Evolutionary conservation across 2,888 invertebrate species (phyloP).

Genomic region (Luperina nickerlii): DNA sequence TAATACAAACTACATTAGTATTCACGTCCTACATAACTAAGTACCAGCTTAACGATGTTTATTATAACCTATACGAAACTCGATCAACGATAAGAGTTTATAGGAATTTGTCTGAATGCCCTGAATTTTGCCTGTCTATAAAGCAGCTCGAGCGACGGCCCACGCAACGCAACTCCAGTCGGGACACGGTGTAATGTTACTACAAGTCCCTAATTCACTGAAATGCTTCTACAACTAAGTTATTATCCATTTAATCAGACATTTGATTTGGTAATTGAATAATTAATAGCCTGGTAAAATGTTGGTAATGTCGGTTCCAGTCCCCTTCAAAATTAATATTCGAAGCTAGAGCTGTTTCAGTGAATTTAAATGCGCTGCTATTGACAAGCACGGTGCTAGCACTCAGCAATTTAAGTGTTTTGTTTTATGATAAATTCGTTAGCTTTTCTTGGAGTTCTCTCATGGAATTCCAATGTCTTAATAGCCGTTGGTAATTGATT

Average conservation of each 20-base stretch:
- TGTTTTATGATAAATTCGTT: constrained; percentile 21
- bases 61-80: constrained; percentile 58
- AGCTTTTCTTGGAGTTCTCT: constrained; percentile 13
- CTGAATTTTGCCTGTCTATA: constrained; percentile 50
- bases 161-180: constrained; percentile 53
- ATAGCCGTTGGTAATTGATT: neutral
- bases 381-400: constrained; percentile 10
- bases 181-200: constrained; percentile 42
- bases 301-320: constrained; percentile 29
- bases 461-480: constrained; percentile 11
- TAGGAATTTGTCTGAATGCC: constrained; percentile 56
- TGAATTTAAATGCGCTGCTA: constrained; percentile 24
- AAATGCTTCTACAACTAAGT: constrained; percentile 37
- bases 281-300: constrained; percentile 45
- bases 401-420: constrained; percentile 13
- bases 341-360: constrained; percentile 14
- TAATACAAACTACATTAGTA: constrained; percentile 49
- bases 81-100: constrained; percentile 54
- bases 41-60: constrained; percentile 51
- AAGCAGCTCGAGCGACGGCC: constrained; percentile 41
- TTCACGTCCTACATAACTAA: constrained; percentile 56
- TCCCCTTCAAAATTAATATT: constrained; percentile 29
- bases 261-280: constrained; percentile 51
- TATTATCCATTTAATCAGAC: constrained; percentile 49
- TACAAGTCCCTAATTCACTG: constrained; percentile 37